A percentile compares a stretch with the other conserved stretches of the same genome.
Conservation (phyloP, 2,113 vertebrate genomes). For the Felis chaus region DNA sequence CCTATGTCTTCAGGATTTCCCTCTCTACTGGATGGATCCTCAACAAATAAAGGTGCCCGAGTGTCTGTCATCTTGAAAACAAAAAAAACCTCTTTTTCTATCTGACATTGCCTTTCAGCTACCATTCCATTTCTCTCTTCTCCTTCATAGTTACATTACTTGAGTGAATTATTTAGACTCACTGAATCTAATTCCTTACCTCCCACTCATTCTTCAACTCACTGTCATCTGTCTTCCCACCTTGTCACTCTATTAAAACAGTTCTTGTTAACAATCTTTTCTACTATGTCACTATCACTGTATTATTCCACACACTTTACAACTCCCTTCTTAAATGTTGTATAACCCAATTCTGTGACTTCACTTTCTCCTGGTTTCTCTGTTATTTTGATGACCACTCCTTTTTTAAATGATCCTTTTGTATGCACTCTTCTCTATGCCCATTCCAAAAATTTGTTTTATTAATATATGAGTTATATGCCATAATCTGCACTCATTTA, state of each 20-base stretch:
- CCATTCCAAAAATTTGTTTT: neutral
- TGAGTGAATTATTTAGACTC: conserved; percentile 19
- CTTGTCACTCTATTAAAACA: neutral
- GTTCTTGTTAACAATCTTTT: neutral
- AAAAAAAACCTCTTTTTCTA: neutral
- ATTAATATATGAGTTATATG: neutral
- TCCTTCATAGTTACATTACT: neutral
- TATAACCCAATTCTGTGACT: neutral
- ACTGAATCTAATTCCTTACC: neutral
- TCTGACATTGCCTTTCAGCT: neutral
- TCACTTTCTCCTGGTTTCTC: neutral
- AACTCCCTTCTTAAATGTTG: neutral
- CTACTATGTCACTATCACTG: neutral
- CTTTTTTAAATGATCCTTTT: neutral
- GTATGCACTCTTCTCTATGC: neutral
- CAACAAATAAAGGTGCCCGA: neutral
- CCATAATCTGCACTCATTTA: neutral
- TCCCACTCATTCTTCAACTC: neutral
- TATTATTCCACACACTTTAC: neutral
- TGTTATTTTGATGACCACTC: neutral
- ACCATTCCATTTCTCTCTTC: neutral
- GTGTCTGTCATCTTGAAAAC: neutral
- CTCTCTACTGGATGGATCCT: neutral
- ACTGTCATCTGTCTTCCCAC: neutral
- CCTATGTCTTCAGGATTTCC: neutral